A percentile compares a stretch with the other conserved stretches of the same genome.
Conservation (phyloP, 2,113 vertebrate genomes). For the Poecilia latipinna region DNA sequence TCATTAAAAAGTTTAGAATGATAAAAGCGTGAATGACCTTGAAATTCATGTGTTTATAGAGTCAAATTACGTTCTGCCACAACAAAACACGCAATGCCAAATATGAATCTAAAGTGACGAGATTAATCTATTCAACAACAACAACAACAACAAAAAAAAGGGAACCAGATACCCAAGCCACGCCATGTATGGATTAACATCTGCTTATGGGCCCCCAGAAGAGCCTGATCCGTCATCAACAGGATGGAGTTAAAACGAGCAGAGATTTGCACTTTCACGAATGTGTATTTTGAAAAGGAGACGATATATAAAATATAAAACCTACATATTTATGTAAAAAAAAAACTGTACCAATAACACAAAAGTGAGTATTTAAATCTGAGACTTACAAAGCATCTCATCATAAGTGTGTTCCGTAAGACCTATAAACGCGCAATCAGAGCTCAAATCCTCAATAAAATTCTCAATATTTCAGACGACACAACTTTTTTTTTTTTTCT, state of each 20-base stretch:
- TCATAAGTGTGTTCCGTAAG: neutral
- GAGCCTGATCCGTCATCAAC: slow-evolving; percentile 55
- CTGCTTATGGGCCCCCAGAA: slow-evolving; percentile 52
- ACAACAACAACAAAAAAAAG: slow-evolving; percentile 20
- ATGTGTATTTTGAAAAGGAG: neutral
- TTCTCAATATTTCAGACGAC: neutral
- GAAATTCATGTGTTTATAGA: neutral
- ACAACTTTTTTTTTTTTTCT: neutral
- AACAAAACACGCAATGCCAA: slow-evolving; percentile 27
- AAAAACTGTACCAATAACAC: neutral
- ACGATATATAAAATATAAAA: neutral
- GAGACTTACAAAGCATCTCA: neutral
- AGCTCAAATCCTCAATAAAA: neutral
- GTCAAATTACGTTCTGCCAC: neutral
- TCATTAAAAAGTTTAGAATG: neutral
- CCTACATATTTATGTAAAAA: neutral
- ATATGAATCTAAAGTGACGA: slow-evolving; percentile 31
- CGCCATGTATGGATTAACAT: slow-evolving; percentile 77
- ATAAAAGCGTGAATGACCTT: neutral
- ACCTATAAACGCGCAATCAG: neutral
- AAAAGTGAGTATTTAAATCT: neutral
- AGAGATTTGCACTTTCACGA: neutral
- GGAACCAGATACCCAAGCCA: slow-evolving; percentile 79
- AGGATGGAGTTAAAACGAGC: slow-evolving; percentile 14
- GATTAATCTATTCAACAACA: slow-evolving; percentile 51